Conservation (phyloP, 2,888 invertebrate genomes). For the Apeira syringaria region DNA sequence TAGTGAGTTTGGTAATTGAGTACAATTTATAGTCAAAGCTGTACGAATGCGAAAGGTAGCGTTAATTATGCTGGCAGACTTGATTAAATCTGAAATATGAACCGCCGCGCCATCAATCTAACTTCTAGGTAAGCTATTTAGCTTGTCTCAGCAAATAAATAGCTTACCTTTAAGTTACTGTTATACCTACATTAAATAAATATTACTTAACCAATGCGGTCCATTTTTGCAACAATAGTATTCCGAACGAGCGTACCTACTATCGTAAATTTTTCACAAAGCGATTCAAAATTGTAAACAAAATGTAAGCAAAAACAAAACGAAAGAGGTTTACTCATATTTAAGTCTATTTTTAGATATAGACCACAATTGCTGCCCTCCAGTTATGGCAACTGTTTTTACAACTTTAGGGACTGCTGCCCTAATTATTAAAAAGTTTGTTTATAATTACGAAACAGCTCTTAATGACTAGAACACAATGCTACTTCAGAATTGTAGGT, state of each 20-base stretch:
- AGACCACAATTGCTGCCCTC: conserved; percentile 57
- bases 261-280: conserved; percentile 75
- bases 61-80: conserved; percentile 73
- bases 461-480: conserved; percentile 31
- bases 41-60: conserved; percentile 60
- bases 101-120: conserved; percentile 64
- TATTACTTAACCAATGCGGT: conserved; percentile 61
- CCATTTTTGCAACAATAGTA: conserved; percentile 71
- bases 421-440: conserved; percentile 33
- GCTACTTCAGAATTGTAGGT: conserved; percentile 29
- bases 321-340: conserved; percentile 64
- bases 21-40: conserved; percentile 45
- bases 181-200: too few species aligned
- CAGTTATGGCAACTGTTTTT: conserved; percentile 52
- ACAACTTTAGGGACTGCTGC: conserved; percentile 29
- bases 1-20: conserved; percentile 48
- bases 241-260: conserved; percentile 67
- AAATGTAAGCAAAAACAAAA: conserved; percentile 74
- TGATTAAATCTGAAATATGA: conserved; percentile 78
- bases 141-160: conserved; percentile 74
- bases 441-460: conserved; percentile 32
- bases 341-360: conserved; percentile 63
- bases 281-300: conserved; percentile 72
- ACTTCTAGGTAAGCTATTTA: too few species aligned
- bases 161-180: conserved; percentile 69